A percentile compares a stretch with the other conserved stretches of the same genome.
Evolutionary conservation across 2,113 vertebrate species (phyloP).

Genomic region (Sphyrna mokarran): DNA sequence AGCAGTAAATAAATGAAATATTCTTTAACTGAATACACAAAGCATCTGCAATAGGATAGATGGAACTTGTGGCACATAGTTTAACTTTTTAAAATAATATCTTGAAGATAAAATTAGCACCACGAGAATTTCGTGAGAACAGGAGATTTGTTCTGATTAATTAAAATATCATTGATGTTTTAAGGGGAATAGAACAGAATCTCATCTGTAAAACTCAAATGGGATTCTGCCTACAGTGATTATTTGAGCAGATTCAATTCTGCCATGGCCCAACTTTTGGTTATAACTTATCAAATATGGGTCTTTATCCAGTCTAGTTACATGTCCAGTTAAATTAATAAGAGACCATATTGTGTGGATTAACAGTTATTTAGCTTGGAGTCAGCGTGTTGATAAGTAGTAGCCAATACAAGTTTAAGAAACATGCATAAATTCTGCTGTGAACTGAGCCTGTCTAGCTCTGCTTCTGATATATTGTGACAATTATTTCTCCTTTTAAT

Average conservation of each 20-base stretch:
- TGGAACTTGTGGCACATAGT: no score
- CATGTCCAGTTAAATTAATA: background rate
- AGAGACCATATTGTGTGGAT: background rate
- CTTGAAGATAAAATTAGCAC: no score
- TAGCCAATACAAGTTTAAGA: background rate
- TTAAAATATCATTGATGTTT: no score
- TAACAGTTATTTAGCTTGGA: background rate
- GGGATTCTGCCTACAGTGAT: background rate
- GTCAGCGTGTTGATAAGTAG: background rate
- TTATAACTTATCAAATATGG: background rate
- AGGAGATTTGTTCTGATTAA: no score
- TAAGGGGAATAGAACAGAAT: background rate
- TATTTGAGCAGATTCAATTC: background rate
- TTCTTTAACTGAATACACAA: no score
- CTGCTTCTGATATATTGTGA: background rate
- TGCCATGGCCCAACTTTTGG: background rate
- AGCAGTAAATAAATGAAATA: no score
- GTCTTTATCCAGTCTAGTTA: no score
- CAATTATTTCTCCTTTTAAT: background rate
- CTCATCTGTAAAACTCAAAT: background rate
- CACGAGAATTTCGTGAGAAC: no score
- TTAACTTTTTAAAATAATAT: no score
- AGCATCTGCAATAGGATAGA: no score
- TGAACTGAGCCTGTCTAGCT: background rate
- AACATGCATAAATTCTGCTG: background rate